These are phyloP conservation scores for Addax nasomaculatus DNA, from an alignment of 2,113 vertebrate species.

Conservation along the genomic window DNA sequence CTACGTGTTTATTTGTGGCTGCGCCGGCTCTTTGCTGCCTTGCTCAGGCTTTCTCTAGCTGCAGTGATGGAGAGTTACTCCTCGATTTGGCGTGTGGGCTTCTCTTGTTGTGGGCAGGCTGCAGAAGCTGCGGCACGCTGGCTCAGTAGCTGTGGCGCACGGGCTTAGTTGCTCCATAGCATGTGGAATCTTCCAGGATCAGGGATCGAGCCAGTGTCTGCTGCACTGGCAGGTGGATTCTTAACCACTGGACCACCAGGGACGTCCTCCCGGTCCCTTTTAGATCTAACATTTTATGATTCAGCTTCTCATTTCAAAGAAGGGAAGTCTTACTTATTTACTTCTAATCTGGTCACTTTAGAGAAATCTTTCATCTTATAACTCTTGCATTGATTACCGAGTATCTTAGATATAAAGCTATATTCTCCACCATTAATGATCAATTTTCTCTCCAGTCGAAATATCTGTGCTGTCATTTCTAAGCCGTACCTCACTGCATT, in stretches of 20 bases:
- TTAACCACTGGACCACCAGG: neutral
- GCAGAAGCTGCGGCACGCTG: fast-evolving
- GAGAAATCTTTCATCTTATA: neutral
- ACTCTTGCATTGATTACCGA: neutral
- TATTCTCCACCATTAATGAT: neutral
- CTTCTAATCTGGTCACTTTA: neutral
- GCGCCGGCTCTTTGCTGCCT: neutral
- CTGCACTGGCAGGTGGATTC: neutral
- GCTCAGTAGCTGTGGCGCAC: neutral
- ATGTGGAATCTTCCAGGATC: neutral
- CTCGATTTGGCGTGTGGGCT: neutral
- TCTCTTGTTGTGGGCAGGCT: neutral
- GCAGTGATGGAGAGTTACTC: neutral
- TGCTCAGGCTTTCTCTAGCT: neutral
- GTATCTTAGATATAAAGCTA: neutral
- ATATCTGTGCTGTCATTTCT: neutral
- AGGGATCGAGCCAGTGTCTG: neutral
- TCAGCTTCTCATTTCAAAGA: neutral
- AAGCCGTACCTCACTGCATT: neutral
- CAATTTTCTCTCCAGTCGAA: neutral
- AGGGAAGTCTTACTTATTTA: neutral
- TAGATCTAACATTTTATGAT: neutral
- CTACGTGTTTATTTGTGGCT: neutral
- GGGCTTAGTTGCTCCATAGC: neutral
- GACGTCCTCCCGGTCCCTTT: neutral